Evolutionary conservation across 2,888 invertebrate species (phyloP).

Genomic region (Pinctada fucata): DNA sequence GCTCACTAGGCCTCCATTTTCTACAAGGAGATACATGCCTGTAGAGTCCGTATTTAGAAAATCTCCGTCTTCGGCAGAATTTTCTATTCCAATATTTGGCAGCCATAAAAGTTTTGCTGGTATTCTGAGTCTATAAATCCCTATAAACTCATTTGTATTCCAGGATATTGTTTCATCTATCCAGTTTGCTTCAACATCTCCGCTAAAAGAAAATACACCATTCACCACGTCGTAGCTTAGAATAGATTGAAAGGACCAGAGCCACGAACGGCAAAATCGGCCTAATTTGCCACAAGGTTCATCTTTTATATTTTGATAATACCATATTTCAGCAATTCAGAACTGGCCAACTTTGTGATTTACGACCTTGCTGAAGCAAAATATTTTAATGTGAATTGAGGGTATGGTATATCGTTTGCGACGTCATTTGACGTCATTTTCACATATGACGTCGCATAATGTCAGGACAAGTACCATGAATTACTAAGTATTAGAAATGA

Average conservation of each 20-base stretch:
- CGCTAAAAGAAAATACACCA: background rate
- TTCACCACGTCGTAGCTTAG: background rate
- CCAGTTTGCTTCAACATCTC: background rate
- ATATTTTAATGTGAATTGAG: too few species aligned
- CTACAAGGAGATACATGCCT: background rate
- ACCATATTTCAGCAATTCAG: too few species aligned
- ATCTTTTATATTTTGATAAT: too few species aligned
- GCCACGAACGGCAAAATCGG: too few species aligned
- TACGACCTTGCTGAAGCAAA: too few species aligned
- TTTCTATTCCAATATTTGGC: background rate
- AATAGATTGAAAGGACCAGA: background rate
- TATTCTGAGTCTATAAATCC: background rate
- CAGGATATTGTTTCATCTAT: background rate
- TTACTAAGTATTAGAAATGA: too few species aligned
- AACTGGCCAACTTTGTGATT: too few species aligned
- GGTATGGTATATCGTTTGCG: too few species aligned
- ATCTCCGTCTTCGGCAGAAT: background rate
- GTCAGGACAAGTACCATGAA: too few species aligned
- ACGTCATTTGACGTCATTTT: too few species aligned
- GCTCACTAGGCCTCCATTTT: background rate
- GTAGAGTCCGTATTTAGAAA: background rate
- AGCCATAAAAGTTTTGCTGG: background rate
- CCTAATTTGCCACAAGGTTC: too few species aligned
- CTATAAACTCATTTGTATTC: background rate
- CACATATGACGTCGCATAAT: too few species aligned